Percentiles rank a stretch among this genome's conserved stretches.
Evolutionary conservation across 2,888 invertebrate species (phyloP).

Genomic region (Nomada lathburiana): DNA sequence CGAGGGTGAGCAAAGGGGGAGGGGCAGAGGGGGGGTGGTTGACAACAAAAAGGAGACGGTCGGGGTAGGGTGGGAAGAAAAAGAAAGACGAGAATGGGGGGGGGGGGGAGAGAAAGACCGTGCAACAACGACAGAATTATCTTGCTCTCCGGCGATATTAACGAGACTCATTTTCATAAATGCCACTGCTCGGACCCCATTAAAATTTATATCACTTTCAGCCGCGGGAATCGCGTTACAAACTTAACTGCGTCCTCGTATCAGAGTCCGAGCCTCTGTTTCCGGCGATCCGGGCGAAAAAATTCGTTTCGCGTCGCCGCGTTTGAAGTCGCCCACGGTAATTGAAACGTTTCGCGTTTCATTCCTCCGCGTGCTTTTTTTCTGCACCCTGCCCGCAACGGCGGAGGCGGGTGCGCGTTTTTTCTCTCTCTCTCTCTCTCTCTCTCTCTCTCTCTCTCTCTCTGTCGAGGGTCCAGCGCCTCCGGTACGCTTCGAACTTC

Average conservation of each 20-base stretch:
- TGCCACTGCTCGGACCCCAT: constrained; percentile 40
- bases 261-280: neutral
- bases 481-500: constrained; percentile 15
- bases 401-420: neutral
- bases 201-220: constrained; percentile 60
- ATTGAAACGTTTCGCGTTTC: constrained; percentile 33
- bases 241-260: constrained; percentile 16
- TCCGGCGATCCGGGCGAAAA: constrained; percentile 7
- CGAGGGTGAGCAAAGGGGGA: neutral
- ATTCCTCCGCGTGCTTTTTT: neutral
- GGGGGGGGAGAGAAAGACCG: too few relatives aligned
- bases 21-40: neutral
- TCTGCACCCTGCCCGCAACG: neutral
- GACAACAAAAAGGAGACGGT: constrained; percentile 29
- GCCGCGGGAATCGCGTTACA: constrained; percentile 22
- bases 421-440: neutral
- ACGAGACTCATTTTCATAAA: constrained; percentile 69
- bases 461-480: neutral
- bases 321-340: constrained; percentile 22
- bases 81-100: neutral
- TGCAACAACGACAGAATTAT: constrained; percentile 50
- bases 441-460: neutral
- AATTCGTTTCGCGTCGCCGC: constrained; percentile 33
- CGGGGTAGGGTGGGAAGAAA: too few relatives aligned
- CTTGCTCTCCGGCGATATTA: constrained; percentile 69